These are phyloP conservation scores for Drosophila sproati DNA, from an alignment of 1,140 invertebrate species.

Conservation along the genomic window DNA sequence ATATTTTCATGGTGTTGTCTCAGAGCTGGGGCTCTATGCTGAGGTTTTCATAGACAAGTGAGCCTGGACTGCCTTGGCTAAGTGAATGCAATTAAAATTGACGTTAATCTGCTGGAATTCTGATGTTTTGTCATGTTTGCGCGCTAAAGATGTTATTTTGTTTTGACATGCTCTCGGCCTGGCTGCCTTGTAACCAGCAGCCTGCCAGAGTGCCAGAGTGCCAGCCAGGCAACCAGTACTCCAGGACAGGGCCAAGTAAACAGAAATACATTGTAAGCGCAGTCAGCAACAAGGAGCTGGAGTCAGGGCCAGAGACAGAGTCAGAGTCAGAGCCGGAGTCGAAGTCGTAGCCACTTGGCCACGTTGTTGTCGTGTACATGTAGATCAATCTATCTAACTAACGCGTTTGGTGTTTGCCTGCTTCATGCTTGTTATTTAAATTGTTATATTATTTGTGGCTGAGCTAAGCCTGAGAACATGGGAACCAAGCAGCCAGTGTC, in stretches of 20 bases:
- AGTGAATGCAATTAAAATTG: constrained; percentile 83
- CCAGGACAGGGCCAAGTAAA: constrained; percentile 41
- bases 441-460: constrained; percentile 83
- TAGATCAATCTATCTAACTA: constrained; percentile 83
- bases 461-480: constrained; percentile 69
- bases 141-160: constrained; percentile 83
- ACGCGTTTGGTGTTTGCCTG: constrained; percentile 79
- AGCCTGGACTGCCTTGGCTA: constrained; percentile 54
- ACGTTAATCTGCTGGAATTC: constrained; percentile 83
- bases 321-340: constrained; percentile 6
- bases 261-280: constrained; percentile 21
- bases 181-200: constrained; percentile 60
- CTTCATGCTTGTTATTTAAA: constrained; percentile 80
- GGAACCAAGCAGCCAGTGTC: constrained; percentile 27
- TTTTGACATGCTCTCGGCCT: constrained; percentile 80
- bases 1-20: constrained; percentile 58
- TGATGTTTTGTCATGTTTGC: constrained; percentile 83
- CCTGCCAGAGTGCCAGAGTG: constrained; percentile 10
- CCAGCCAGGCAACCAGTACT: constrained; percentile 17
- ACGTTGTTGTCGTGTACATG: constrained; percentile 80
- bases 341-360: constrained; percentile 40
- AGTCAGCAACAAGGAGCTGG: constrained; percentile 31
- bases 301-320: constrained; percentile 5
- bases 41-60: constrained; percentile 58
- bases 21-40: constrained; percentile 52